These are phyloP conservation scores for Pachycephus smyrnensis DNA, from an alignment of 2,888 invertebrate species.

Conservation along the genomic window DNA sequence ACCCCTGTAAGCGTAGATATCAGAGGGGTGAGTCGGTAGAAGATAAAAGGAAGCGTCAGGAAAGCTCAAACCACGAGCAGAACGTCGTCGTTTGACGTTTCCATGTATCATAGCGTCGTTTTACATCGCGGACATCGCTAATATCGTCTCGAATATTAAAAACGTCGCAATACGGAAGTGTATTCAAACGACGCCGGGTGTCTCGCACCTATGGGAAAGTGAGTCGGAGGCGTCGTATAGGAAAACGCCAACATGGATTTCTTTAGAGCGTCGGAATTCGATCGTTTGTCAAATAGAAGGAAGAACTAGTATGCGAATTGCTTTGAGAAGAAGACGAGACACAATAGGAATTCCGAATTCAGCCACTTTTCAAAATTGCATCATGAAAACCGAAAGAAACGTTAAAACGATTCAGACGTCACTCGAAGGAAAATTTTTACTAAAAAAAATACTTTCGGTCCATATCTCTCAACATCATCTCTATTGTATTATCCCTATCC, in stretches of 20 bases:
- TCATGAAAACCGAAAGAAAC: neutral
- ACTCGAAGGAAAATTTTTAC: neutral
- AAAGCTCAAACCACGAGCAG: conserved; percentile 7
- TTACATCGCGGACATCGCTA: conserved; percentile 59
- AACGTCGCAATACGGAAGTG: conserved; percentile 14
- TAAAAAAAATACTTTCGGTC: neutral
- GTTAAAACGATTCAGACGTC: neutral
- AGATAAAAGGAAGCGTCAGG: neutral
- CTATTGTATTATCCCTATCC: neutral
- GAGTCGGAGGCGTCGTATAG: conserved; percentile 30
- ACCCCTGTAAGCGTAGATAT: neutral
- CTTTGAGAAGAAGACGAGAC: neutral
- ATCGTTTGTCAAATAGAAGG: conserved; percentile 64
- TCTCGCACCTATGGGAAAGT: conserved; percentile 33
- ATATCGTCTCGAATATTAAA: conserved; percentile 50
- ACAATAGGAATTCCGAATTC: neutral
- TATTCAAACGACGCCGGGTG: neutral
- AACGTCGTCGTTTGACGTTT: conserved; percentile 57
- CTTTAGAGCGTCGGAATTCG: conserved; percentile 56
- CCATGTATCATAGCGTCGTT: conserved; percentile 61
- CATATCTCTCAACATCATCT: neutral
- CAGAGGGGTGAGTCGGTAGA: neutral
- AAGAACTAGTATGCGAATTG: neutral
- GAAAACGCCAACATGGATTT: conserved; percentile 43
- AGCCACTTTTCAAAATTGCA: neutral